Evolutionary conservation across 23 tunicate genomes (phyloP), one percentile per base, ranked within the genome.

Genomic region (Phallusia fumigata): DNA sequence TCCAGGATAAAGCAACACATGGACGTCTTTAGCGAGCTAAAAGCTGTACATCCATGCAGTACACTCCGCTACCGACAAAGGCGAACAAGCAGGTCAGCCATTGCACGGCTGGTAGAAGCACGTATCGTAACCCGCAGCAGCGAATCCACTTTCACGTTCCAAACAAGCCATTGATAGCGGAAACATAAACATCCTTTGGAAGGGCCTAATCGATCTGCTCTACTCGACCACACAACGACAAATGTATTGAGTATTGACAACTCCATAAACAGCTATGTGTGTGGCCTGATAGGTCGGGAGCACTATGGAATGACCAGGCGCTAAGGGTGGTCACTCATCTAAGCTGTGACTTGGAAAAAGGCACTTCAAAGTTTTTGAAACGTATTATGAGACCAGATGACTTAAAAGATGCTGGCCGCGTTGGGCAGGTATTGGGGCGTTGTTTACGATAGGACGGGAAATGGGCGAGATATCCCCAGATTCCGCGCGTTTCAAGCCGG

Each of bases 401-500:
- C 47, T 40, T n/a, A n/a, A 40, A 40, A 40, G 47, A 40, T 3
- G 47, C 47, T 40, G 47, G 47, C 47, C 47, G 69, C 28, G 1
- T 58, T 13, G 15, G 16, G 69, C 69, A 16, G 69, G 69, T 58
- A 24, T 40, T 40, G 47, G 47, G 8, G 47, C 47, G 11, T 58
- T 58, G 69, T 58, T 58, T 58, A 58, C 69, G 69, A 3, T 22
- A 22, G 69, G 28, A 58, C 26, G 69, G 69, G 69, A 58, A 58
- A 58, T 13, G 69, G 58, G 28, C 13, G 69, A 24, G 28, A 58
- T 21, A 24, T 24, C 69, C 26, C 69, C 69, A 16, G 69, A 58
- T 58, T 58, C 69, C 69, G 69, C 26, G 69, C 69, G 28, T 58
- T 24, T 21, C 69, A 58, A 58, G 69, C 69, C 69, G 28, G 69